phyloP scores from a whole-genome alignment of 2,888 invertebrate species.

The Phragmatobia fuliginosa region DNA sequence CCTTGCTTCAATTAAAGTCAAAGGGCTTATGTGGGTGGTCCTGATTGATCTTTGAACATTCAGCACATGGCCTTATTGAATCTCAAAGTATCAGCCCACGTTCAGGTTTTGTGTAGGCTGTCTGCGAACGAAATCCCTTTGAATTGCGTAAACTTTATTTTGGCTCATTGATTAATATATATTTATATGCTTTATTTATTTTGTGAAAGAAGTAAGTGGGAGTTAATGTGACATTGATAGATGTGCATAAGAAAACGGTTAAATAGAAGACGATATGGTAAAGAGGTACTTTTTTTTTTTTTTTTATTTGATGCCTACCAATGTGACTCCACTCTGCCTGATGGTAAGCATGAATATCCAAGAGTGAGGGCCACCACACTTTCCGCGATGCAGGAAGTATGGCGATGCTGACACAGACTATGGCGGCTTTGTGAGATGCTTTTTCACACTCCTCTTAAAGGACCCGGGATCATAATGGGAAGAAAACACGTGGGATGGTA shows the following conservation, averaged over 20 bases:
- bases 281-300: not conserved
- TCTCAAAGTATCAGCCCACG: constrained; percentile 49
- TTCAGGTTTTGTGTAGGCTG: constrained; percentile 26
- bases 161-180: not conserved
- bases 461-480: too few relatives aligned
- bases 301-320: too few relatives aligned
- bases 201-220: not conserved
- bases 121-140: constrained; percentile 22
- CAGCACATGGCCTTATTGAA: constrained; percentile 60
- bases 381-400: too few relatives aligned
- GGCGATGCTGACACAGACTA: too few relatives aligned
- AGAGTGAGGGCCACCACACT: too few relatives aligned
- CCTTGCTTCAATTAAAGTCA: constrained; percentile 13
- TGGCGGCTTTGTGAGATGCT: too few relatives aligned
- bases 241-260: not conserved
- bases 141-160: constrained; percentile 10
- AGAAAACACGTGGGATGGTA: too few relatives aligned
- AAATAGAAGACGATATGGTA: too few relatives aligned
- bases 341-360: too few relatives aligned
- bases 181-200: not conserved
- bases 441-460: too few relatives aligned
- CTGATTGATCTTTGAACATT: constrained; percentile 35
- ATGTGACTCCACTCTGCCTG: too few relatives aligned
- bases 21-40: constrained; percentile 46
- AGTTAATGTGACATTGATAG: not conserved